These are phyloP conservation scores for Aradophagus sp. DNA, from an alignment of 1,140 invertebrate genomes.

Conservation along the genomic window DNA sequence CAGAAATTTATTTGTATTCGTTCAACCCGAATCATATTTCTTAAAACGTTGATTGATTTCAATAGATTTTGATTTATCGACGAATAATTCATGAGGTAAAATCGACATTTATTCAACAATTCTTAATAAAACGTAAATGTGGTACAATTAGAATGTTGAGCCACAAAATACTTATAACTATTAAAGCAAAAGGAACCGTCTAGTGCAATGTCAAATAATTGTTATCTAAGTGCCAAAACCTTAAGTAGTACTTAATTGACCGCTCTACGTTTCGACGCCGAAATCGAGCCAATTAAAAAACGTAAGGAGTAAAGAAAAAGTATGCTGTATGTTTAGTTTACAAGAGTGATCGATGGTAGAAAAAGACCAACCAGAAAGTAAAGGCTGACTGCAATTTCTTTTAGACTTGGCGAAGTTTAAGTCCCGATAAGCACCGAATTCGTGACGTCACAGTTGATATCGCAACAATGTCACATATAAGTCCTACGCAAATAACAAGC, in stretches of 20 bases:
- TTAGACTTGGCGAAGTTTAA: slow-evolving; percentile 39
- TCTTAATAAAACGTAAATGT: slow-evolving; percentile 14
- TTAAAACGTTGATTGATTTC: too few relatives aligned
- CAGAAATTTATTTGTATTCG: too few relatives aligned
- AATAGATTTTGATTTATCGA: too few relatives aligned
- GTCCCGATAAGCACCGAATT: too few relatives aligned
- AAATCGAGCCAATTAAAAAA: slow-evolving; percentile 48
- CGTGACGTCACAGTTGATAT: too few relatives aligned
- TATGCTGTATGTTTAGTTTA: slow-evolving; percentile 38
- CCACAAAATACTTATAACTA: slow-evolving; percentile 32
- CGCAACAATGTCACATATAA: too few relatives aligned
- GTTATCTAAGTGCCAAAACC: slow-evolving; percentile 74
- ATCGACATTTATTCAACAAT: too few relatives aligned
- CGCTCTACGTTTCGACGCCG: slow-evolving; percentile 60
- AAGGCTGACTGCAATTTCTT: slow-evolving; percentile 17
- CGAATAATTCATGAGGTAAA: too few relatives aligned
- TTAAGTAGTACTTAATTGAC: slow-evolving; percentile 68
- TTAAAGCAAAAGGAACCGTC: slow-evolving; percentile 29
- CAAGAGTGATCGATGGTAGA: slow-evolving; percentile 29
- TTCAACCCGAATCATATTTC: too few relatives aligned
- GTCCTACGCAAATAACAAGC: too few relatives aligned
- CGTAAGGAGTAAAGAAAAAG: too few relatives aligned
- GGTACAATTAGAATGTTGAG: slow-evolving; percentile 19
- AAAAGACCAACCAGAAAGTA: slow-evolving; percentile 12
- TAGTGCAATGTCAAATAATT: slow-evolving; percentile 63